A percentile compares a stretch with the other conserved stretches of the same genome.
Conservation (phyloP, 2,113 vertebrate genomes). For the Crotalus helleri region DNA sequence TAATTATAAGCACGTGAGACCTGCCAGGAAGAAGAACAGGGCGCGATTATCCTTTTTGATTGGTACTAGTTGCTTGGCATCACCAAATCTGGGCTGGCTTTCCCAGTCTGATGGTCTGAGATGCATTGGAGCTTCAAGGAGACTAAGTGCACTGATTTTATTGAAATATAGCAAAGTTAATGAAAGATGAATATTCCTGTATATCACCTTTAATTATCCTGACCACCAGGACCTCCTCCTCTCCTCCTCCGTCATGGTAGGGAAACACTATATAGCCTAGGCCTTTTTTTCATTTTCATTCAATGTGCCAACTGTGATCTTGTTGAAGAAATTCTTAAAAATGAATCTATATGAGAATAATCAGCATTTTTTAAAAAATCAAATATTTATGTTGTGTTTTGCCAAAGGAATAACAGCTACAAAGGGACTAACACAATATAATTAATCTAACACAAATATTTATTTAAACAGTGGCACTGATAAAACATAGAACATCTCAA, state of each 20-base stretch:
- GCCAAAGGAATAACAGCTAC: background rate
- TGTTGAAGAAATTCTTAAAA: background rate
- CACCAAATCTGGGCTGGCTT: background rate
- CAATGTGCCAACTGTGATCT: background rate
- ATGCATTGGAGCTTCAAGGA: background rate
- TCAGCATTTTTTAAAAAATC: background rate
- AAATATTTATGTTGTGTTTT: background rate
- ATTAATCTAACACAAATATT: background rate
- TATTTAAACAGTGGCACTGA: background rate
- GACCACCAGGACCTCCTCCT: no score
- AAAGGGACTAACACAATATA: background rate
- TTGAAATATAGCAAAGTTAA: background rate
- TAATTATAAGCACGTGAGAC: background rate
- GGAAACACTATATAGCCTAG: background rate
- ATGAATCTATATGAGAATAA: background rate
- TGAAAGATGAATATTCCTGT: background rate
- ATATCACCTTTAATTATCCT: background rate
- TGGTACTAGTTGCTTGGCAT: background rate
- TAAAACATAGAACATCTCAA: background rate
- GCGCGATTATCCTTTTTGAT: background rate
- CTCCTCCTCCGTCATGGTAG: background rate
- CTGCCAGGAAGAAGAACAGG: background rate
- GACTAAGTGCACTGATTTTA: background rate
- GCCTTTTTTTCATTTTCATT: background rate
- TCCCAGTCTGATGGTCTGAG: background rate